A percentile compares a stretch with the other conserved stretches of the same genome.
Conservation (phyloP, 2,888 invertebrate species). For the Chromoteleia sp. region DNA sequence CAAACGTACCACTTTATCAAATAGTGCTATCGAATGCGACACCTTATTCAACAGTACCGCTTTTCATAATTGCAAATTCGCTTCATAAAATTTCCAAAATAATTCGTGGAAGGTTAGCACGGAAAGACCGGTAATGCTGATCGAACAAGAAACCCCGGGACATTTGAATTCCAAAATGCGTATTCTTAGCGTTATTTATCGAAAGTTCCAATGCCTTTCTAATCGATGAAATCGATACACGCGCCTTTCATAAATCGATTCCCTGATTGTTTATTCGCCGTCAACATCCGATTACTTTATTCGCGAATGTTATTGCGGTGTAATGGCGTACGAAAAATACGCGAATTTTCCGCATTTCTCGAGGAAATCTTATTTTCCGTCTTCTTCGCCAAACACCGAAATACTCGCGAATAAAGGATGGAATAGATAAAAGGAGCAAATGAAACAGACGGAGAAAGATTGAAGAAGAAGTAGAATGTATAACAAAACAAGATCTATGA, state of each 20-base stretch:
- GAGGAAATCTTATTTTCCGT: slow-evolving; percentile 58
- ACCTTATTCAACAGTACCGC: slow-evolving; percentile 49
- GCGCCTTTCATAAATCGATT: slow-evolving; percentile 33
- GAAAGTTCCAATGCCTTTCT: not conserved
- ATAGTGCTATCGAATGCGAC: slow-evolving; percentile 50
- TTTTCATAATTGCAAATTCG: slow-evolving; percentile 58
- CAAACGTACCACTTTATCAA: slow-evolving; percentile 53
- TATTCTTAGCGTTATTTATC: slow-evolving; percentile 22
- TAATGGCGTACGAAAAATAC: slow-evolving; percentile 57
- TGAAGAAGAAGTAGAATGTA: slow-evolving; percentile 68
- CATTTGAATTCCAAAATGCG: slow-evolving; percentile 25
- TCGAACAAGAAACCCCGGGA: not conserved
- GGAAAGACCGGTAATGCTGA: slow-evolving; percentile 3
- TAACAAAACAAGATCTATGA: slow-evolving; percentile 69
- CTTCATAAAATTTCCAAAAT: slow-evolving; percentile 42
- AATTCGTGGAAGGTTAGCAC: slow-evolving; percentile 11
- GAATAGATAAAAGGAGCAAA: slow-evolving; percentile 60
- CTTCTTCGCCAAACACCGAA: slow-evolving; percentile 46
- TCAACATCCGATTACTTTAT: slow-evolving; percentile 51
- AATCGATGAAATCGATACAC: slow-evolving; percentile 30
- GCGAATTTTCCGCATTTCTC: slow-evolving; percentile 29
- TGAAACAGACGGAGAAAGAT: slow-evolving; percentile 71
- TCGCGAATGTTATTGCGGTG: slow-evolving; percentile 41
- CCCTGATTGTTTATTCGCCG: slow-evolving; percentile 43
- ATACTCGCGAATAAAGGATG: slow-evolving; percentile 56